These are phyloP conservation scores for Carduelis carduelis DNA, from an alignment of 2,797 vertebrate genomes.

Conservation along the genomic window DNA sequence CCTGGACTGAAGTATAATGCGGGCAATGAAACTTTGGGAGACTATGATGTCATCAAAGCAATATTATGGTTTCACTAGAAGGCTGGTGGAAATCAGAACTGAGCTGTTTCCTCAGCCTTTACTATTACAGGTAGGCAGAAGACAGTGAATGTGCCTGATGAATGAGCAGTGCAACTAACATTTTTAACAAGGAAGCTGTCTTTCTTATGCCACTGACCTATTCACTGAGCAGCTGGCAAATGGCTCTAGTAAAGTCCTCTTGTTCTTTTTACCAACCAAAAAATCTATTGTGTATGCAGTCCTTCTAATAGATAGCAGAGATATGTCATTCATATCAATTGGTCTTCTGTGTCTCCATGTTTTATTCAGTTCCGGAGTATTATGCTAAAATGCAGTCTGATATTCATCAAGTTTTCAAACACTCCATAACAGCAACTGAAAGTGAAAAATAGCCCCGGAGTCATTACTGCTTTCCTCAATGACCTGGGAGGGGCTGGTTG, in stretches of 20 bases:
- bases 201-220: slow-evolving; percentile 61
- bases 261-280: slow-evolving; percentile 52
- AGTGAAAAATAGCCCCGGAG: slow-evolving; percentile 32
- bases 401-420: slow-evolving; percentile 71
- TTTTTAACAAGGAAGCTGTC: slow-evolving; percentile 25
- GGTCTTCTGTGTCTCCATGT: slow-evolving; percentile 62
- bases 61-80: neutral
- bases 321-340: slow-evolving; percentile 64
- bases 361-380: slow-evolving; percentile 68
- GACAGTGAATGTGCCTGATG: neutral
- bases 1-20: neutral
- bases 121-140: neutral
- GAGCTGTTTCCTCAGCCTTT: neutral
- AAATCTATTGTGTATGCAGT: slow-evolving; percentile 58
- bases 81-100: neutral
- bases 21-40: neutral
- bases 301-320: slow-evolving; percentile 65
- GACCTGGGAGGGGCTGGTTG: slow-evolving; percentile 25
- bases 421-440: slow-evolving; percentile 52
- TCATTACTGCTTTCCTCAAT: slow-evolving; percentile 49
- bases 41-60: slow-evolving; percentile 13
- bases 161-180: slow-evolving; percentile 15
- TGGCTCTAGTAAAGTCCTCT: slow-evolving; percentile 60
- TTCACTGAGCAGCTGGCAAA: slow-evolving; percentile 66
- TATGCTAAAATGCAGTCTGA: slow-evolving; percentile 67